phyloP scores from a whole-genome alignment of 2,888 invertebrate species.

The Amphipyra berbera region DNA sequence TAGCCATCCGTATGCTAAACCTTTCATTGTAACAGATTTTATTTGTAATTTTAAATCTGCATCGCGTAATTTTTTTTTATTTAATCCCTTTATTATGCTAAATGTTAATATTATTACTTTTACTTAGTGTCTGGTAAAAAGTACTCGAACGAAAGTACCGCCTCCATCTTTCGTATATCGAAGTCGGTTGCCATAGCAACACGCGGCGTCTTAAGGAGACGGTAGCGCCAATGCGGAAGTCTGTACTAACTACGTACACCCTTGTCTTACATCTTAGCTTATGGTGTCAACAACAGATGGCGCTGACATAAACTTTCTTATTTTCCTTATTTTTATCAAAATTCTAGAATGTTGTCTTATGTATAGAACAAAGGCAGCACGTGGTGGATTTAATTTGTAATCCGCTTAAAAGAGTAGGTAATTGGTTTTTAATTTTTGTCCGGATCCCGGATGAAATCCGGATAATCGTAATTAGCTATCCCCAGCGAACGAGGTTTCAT shows the following conservation, averaged over 20 bases:
- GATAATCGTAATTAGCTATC: slow-evolving; percentile 6
- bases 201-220: slow-evolving; percentile 18
- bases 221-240: slow-evolving; percentile 49
- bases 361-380: no score
- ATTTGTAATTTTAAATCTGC: no score
- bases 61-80: no score
- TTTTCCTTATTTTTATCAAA: neutral
- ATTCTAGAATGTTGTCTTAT: neutral
- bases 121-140: no score
- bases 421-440: slow-evolving; percentile 9
- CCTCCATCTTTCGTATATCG: slow-evolving; percentile 5
- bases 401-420: slow-evolving; percentile 10
- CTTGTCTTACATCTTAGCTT: slow-evolving; percentile 36
- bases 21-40: no score
- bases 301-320: slow-evolving; percentile 19
- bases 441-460: slow-evolving; percentile 9
- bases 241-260: slow-evolving; percentile 30
- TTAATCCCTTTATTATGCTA: no score
- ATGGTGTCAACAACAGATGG: slow-evolving; percentile 38
- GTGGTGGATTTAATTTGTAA: neutral
- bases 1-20: no score
- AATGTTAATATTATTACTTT: no score
- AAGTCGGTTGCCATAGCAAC: slow-evolving; percentile 45
- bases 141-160: neutral
- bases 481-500: slow-evolving; percentile 8